Evolutionary conservation across 2,113 vertebrate genomes (phyloP).

Genomic region (Oceanites oceanicus): DNA sequence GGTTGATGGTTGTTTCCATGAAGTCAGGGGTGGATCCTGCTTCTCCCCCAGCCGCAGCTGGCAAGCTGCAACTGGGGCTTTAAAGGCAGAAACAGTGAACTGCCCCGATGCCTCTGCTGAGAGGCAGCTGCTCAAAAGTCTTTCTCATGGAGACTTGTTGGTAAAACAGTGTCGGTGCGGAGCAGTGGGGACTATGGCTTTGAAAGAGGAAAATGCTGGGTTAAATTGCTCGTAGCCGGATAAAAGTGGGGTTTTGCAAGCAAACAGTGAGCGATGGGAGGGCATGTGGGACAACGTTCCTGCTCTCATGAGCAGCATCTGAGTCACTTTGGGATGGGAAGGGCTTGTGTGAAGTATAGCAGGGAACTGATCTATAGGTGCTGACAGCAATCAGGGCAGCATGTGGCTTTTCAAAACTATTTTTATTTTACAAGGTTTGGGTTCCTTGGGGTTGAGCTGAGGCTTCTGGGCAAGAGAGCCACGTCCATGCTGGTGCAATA

Average conservation of each 20-base stretch:
- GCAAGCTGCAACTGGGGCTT: rapidly evolving
- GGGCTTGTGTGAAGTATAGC: rapidly evolving
- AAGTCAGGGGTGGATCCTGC: background rate
- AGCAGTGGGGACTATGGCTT: background rate
- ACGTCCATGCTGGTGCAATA: rapidly evolving
- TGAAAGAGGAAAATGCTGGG: background rate
- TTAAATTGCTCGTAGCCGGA: rapidly evolving
- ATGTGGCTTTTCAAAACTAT: background rate
- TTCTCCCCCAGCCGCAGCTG: background rate
- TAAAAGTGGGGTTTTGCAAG: background rate
- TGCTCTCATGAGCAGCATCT: background rate
- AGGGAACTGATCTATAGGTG: background rate
- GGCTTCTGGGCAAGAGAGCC: background rate
- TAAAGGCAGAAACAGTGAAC: background rate
- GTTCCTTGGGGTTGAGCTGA: background rate
- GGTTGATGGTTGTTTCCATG: rapidly evolving
- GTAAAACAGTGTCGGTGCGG: rapidly evolving
- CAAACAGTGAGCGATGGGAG: rapidly evolving
- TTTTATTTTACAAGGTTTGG: background rate
- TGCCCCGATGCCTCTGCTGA: rapidly evolving
- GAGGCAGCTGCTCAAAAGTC: background rate
- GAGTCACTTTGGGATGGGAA: background rate
- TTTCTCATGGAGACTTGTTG: rapidly evolving
- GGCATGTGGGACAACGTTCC: rapidly evolving
- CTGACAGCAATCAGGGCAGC: background rate